Evolutionary conservation across 2,113 vertebrate genomes (phyloP), one percentile per base, ranked within the genome.

Genomic region (Ellobius talpinus): DNA sequence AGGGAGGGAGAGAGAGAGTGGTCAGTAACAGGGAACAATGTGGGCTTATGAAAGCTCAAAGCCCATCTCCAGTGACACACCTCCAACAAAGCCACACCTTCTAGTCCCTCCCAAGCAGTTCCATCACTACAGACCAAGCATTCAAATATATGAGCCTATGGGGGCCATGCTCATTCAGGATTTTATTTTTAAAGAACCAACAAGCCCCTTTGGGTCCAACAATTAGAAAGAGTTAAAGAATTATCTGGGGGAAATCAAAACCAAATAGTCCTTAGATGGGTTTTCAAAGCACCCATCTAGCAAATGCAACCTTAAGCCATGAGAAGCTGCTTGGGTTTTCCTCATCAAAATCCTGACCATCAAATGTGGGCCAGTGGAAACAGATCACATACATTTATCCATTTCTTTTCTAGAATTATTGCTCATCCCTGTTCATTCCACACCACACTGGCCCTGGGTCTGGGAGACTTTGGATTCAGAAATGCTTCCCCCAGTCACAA

Each of bases 211-310:
- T 65, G 58, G 10, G 39, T 21, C 21, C 50, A 81, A 85, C n/a
- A 52, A 50, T 31, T 82, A 47, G 26, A 81, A 94, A 87, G 58
- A 96, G 50, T 47, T 86, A 68, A 94, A 91, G 79, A 96, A 85
- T 63, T 95, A 63, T 77, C 73, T 95, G 9, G 52, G 70, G 11
- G 77, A 92, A 78, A 87, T 78, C 50, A 86, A 87, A 79, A 42
- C 72, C 47, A 92, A 91, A 73, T 65, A 61, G 55, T 42, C 72
- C 68, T 42, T 45, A 66, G 47, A 50, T 65, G 8, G 0, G 52
- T 77, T 70, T 86, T 31, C 6, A 77, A 96, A 86, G 73, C 29
- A 74, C 12, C 7, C 14, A 86, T 14, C 47, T 68, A 77, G 81
- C 26, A 73, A 94, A 97, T 50, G 5, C 7, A 24, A 72, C 55